These are phyloP conservation scores for Hippasteria phrygiana DNA, from an alignment of 53 echinoderm and acorn worm species.

Conservation along the genomic window DNA sequence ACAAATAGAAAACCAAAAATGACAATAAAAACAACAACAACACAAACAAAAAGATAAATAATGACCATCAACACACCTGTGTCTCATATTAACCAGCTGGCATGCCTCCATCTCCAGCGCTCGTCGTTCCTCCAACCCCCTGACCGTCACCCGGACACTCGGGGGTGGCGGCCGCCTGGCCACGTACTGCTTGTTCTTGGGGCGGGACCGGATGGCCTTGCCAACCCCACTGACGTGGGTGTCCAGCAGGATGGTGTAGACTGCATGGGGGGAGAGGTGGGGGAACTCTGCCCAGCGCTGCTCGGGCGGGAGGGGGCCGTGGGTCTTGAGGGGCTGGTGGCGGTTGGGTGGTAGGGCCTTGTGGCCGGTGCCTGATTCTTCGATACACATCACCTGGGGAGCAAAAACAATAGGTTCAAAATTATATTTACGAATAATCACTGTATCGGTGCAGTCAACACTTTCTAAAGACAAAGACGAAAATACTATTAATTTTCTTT, in stretches of 20 bases:
- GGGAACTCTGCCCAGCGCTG: conserved; percentile 76
- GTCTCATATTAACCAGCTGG: conserved; percentile 75
- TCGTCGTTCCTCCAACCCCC: conserved; percentile 68
- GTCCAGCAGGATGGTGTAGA: conserved; percentile 74
- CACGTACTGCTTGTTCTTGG: conserved; percentile 70
- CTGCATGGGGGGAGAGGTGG: conserved; percentile 72
- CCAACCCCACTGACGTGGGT: conserved; percentile 74
- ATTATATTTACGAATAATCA: neutral
- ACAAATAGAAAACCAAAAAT: neutral
- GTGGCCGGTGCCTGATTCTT: conserved; percentile 50
- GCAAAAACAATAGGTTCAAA: neutral
- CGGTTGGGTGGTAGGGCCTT: conserved; percentile 35
- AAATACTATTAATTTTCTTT: too few species aligned
- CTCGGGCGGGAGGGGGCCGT: conserved; percentile 68
- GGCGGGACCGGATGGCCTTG: conserved; percentile 73
- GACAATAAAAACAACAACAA: neutral
- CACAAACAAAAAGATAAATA: neutral
- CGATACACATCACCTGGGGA: conserved; percentile 73
- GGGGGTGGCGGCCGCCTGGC: conserved; percentile 77
- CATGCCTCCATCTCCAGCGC: conserved; percentile 78
- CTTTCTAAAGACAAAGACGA: too few species aligned
- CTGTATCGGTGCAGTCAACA: neutral
- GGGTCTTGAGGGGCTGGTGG: conserved; percentile 64
- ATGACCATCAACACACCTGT: conserved; percentile 68
- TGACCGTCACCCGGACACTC: conserved; percentile 64